Evolutionary conservation across 2,888 invertebrate genomes (phyloP).

Genomic region (Drosophila barbarae): DNA sequence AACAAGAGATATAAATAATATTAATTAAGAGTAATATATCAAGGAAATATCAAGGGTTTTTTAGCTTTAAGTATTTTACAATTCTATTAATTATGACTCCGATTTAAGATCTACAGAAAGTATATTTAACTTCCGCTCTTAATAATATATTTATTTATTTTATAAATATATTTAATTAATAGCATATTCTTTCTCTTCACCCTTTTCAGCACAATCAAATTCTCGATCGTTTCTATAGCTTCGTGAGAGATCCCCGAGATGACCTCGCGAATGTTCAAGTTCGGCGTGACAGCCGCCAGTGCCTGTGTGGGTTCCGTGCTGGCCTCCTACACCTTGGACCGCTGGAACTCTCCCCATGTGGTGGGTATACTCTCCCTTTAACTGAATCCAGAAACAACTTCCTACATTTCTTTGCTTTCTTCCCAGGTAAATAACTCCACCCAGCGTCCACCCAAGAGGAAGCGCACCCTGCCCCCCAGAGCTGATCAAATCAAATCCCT

Average conservation of each 20-base stretch:
- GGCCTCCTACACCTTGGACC: slow-evolving; percentile 76
- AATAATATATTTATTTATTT: too few relatives aligned
- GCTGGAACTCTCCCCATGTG: slow-evolving; percentile 71
- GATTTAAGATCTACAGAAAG: not conserved
- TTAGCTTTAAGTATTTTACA: not conserved
- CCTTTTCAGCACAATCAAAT: slow-evolving; percentile 28
- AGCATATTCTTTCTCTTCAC: not conserved
- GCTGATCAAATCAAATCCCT: slow-evolving; percentile 89
- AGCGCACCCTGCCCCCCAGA: slow-evolving; percentile 89
- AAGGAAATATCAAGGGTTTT: not conserved
- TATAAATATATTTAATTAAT: not conserved
- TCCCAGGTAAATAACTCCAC: slow-evolving; percentile 76
- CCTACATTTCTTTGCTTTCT: not conserved
- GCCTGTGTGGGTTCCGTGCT: slow-evolving; percentile 77
- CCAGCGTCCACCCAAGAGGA: slow-evolving; percentile 80
- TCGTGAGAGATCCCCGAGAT: slow-evolving; percentile 55
- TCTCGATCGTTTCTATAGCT: slow-evolving; percentile 17
- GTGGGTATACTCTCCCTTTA: slow-evolving; percentile 40
- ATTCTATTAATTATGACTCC: not conserved
- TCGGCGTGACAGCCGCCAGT: slow-evolving; percentile 78
- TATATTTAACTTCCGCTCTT: not conserved
- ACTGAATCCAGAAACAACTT: not conserved
- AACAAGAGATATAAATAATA: not conserved
- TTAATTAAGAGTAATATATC: not conserved
- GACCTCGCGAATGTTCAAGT: slow-evolving; percentile 78